These are phyloP conservation scores for Pipa parva DNA, from an alignment of 2,113 vertebrate species.

Conservation along the genomic window DNA sequence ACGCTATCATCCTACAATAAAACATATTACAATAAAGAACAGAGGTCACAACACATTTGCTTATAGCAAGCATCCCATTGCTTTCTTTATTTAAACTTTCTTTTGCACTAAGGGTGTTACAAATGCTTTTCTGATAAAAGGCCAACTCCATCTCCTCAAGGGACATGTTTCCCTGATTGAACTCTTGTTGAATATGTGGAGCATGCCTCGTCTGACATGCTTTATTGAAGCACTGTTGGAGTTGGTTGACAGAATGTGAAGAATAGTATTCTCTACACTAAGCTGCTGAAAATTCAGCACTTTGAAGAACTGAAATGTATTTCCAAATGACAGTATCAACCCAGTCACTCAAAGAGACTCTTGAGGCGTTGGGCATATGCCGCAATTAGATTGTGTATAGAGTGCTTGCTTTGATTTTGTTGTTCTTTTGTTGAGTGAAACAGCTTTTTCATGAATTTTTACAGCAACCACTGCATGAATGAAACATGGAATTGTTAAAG, in stretches of 20 bases:
- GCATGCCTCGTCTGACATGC: not conserved
- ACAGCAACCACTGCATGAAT: no score
- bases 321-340: not conserved
- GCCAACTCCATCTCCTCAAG: not conserved
- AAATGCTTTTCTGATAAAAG: constrained; percentile 17
- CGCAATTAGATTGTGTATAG: not conserved
- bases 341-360: not conserved
- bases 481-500: no score
- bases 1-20: no score
- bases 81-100: not conserved
- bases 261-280: not conserved
- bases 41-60: no score
- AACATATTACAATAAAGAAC: no score
- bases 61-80: not conserved
- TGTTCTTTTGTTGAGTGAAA: no score
- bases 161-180: constrained; percentile 18
- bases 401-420: no score
- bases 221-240: not conserved
- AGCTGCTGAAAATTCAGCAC: not conserved
- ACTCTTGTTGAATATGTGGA: constrained; percentile 12
- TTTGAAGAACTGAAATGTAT: not conserved
- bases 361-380: not conserved
- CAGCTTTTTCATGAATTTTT: no score
- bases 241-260: constrained; percentile 10
- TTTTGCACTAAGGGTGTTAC: not conserved